phyloP scores from a whole-genome alignment of 2,797 vertebrate species.

The Cyprinodon diabolis region DNA sequence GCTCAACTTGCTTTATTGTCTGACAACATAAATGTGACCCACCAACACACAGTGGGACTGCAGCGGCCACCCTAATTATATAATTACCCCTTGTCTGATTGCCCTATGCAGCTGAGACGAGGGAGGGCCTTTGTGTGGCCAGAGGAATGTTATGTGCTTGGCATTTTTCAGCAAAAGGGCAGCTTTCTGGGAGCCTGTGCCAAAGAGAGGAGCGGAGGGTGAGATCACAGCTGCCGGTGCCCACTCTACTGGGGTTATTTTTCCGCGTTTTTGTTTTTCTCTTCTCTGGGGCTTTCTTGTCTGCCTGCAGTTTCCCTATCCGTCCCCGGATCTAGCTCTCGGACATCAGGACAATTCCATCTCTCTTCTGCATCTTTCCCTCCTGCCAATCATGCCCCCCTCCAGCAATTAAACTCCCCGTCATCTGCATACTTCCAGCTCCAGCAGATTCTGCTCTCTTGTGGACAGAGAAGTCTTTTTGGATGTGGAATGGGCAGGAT shows the following conservation, averaged over 20 bases:
- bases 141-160: slow-evolving; percentile 80
- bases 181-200: slow-evolving; percentile 76
- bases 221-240: slow-evolving; percentile 80
- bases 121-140: slow-evolving; percentile 76
- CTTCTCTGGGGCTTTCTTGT: slow-evolving; percentile 31
- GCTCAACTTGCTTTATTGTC: slow-evolving; percentile 66
- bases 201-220: slow-evolving; percentile 67
- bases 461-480: slow-evolving; percentile 48
- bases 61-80: slow-evolving; percentile 73
- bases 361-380: slow-evolving; percentile 33
- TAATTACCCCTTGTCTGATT: slow-evolving; percentile 81
- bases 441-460: slow-evolving; percentile 25
- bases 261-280: slow-evolving; percentile 28
- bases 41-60: slow-evolving; percentile 68
- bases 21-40: slow-evolving; percentile 65
- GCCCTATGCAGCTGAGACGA: slow-evolving; percentile 71
- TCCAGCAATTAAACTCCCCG: slow-evolving; percentile 9
- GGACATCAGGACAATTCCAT: slow-evolving; percentile 49
- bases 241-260: slow-evolving; percentile 64
- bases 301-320: slow-evolving; percentile 38
- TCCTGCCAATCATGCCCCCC: background rate
- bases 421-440: slow-evolving; percentile 14
- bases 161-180: slow-evolving; percentile 85
- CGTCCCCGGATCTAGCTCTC: slow-evolving; percentile 28
- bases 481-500: slow-evolving; percentile 52